Evolutionary conservation across 2,113 vertebrate species (phyloP), one percentile per base, ranked within the genome.

Genomic region (Jaculus jaculus): DNA sequence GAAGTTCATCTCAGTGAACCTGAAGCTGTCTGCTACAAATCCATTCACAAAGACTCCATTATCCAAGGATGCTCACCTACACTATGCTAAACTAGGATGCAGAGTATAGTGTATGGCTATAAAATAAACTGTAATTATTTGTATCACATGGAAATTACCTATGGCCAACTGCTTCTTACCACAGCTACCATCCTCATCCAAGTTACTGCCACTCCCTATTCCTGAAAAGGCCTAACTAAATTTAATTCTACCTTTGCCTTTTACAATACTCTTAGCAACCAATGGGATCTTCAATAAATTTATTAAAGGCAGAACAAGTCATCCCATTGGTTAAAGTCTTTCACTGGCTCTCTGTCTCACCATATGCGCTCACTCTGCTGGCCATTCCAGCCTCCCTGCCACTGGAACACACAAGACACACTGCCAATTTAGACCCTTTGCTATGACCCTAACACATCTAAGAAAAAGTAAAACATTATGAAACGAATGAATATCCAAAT

Each of bases 61-160:
- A 90, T 90, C 26, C 63, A 86, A 92, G 77, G 7, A 83, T 47
- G 47, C 66, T 94, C 20, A 51, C 23, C 23, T 47, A 92, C 20
- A 86, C 86, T 91, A 82, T 9, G 30, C 15, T 80, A 88, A 95
- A 74, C 42, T 80, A 20, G 17, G 47, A 66, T 90, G 71, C 82
- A 71, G 7, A 87, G 26, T 58, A 75, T 17, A n/a, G 8, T 90
- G 37, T 91, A 32, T 12, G 10, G 28, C 60, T 78, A 28, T 83
- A 89, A 84, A 80, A 80, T 4, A 60, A 21, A 69, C n/a, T 28
- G 47, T 42, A 91, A 89, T 65, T 74, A 92, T 61, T 61, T 68
- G 21, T 83, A 37, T 17, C 7, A 87, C 21, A 7, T 77, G 13
- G n/a, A 85, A 28, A 61, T 51, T 65, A 92, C 23, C 34, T 86